Base-by-base conservation (phyloP, 2,113 vertebrate species). In the Spheniscus mendiculus region DNA sequence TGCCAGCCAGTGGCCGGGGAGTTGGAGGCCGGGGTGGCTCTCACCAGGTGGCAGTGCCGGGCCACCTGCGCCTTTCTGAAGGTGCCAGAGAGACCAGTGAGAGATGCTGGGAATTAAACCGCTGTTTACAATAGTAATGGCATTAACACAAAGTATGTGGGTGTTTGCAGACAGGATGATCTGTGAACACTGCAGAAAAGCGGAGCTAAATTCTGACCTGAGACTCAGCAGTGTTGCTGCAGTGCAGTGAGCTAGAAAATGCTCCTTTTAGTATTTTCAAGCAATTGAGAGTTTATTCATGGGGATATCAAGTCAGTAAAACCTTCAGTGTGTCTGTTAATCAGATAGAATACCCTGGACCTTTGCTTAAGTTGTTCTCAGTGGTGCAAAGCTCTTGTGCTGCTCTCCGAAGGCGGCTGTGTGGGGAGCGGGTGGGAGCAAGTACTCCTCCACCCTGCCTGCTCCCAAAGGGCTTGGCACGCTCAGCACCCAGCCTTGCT, bases 21-120 rank as follows among this genome's bases (percentile, higher is more conserved):
- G 34, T 38, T n/a, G n/a, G 36, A n/a, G 25, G 53, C 61, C 12
- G 3, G 42, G 29, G 19, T 0, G 5, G 52, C 56, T 70, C 50
- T 90, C 92, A 86, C 10, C 82, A 96, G 96, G 85, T 92, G 96
- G 96, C 96, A 96, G 91, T 90, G 62, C 85, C 1, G 30, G 45
- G 63, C 81, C 5, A 17, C 61, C n/a, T 19, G 23, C 12, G 87
- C 55, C 32, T 83, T 58, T 10, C 34, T 3, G 9, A 45, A 45
- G 34, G 32, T 29, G 27, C 25, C 7, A 14, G 9, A 23, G 20
- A 50, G 18, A 49, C n/a, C 71, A 45, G 16, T 3, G n/a, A 36
- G 26, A 82, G 58, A 27, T 27, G 44, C 34, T 58, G 42, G 21
- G 53, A 44, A 49, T 38, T 29, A 38, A 58, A 76, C 26, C 20